Evolutionary conservation across 2,797 vertebrate genomes (phyloP), one percentile per base, ranked within the genome.

Genomic region (Liparis tanakae): DNA sequence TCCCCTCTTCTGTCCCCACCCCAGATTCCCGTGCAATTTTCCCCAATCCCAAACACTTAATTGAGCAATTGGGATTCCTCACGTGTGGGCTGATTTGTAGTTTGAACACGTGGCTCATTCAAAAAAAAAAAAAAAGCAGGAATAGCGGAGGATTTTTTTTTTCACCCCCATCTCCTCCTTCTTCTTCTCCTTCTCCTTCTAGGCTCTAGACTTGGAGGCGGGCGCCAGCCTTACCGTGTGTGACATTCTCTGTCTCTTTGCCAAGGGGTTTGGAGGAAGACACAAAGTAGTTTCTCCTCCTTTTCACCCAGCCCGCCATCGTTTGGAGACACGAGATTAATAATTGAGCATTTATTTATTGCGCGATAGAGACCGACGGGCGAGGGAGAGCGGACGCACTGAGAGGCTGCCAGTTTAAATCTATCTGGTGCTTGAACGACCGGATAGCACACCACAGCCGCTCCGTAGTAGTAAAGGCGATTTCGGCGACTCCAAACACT

Each of bases 81-180:
- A 98, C 97, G 97, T 98, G 97, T 96, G 96, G 95, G 95, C 96
- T 98, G 96, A 98, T 98, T 97, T 97, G 97, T 96, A 97, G 96
- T 97, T 97, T 97, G 97, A 98, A 98, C 97, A 98, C 97, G 97
- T 98, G 97, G 96, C 97, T 97, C 96, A 97, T 96, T 97, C 95
- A 97, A 96, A 91, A 53, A 51, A 53, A 22, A 51, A 53, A 94
- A 96, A 97, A 96, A 91, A 53, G 22, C 22, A 22, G 22, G 95
- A 97, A 95, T 95, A 96, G 95, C 93, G 86, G 94, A 92, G 94
- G 89, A 91, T 95, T 94, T 95, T 95, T 93, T 89, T 90, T 58
- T 83, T 55, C 39, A 41, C 48, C 55, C 54, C 30, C 41, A 7
- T 25, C 51, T 25, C 13, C 58, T 53, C 25, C 68, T 69, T 86